phyloP scores from a whole-genome alignment of 53 echinoderm and acorn worm species.

The Mesocentrotus franciscanus region DNA sequence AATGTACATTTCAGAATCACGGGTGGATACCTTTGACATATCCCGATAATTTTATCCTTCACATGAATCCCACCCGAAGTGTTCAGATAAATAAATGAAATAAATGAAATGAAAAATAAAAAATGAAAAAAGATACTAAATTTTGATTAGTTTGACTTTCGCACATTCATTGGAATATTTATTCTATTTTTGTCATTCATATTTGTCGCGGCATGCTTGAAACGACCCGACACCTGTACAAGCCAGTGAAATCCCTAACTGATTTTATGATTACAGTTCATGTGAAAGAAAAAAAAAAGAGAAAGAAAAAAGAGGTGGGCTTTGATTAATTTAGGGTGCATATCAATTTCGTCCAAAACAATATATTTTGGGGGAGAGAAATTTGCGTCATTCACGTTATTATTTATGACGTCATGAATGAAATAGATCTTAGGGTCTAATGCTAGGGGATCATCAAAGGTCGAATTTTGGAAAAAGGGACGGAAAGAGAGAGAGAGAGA shows the following conservation, averaged over 20 bases:
- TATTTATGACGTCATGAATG: slow-evolving; percentile 16
- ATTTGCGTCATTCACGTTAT: slow-evolving; percentile 1
- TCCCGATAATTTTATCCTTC: not conserved
- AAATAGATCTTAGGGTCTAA: not conserved
- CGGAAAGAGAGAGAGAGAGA: not conserved
- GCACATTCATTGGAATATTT: not conserved
- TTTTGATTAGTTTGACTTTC: not conserved
- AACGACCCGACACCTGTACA: not conserved
- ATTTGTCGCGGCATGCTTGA: not conserved
- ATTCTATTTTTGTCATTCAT: not conserved
- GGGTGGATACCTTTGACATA: not conserved
- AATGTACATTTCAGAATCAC: not conserved
- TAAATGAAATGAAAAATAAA: too few relatives aligned
- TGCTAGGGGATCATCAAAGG: not conserved
- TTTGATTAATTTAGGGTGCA: not conserved
- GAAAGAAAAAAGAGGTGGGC: not conserved
- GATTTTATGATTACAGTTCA: not conserved
- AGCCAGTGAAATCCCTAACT: not conserved
- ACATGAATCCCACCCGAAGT: not conserved
- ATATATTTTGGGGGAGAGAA: not conserved
- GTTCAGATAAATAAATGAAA: not conserved
- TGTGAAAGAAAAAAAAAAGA: not conserved
- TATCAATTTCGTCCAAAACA: not conserved
- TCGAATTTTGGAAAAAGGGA: not conserved
- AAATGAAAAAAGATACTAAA: too few relatives aligned